Base-by-base conservation (phyloP, 2,797 vertebrate genomes). In the Babyrousa celebensis region DNA sequence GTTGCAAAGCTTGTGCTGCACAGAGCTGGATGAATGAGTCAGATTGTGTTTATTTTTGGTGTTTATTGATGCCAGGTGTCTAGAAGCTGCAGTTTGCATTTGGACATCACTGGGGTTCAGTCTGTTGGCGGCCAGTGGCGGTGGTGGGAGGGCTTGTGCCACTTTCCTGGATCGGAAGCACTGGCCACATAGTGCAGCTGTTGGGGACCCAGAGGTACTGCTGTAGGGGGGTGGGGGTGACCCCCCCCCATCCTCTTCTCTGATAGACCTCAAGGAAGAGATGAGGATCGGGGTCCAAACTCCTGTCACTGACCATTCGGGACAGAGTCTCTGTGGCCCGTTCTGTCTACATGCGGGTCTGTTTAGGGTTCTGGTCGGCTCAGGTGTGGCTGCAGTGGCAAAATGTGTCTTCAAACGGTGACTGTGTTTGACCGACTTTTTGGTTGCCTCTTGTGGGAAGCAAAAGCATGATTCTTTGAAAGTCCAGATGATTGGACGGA, bases 41-140 rank as follows among this genome's bases (percentile, higher is more conserved):
- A 60, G 40, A 12, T 43, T 4, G 65, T 95, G 85, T 86, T 94
- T 88, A n/a, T 91, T 75, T 32, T 27, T 6, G 25, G 68, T 23
- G 20, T 70, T 89, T 88, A 15, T 77, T 48, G 85, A 75, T 86
- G 65, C 85, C 91, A 85, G 83, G 90, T 82, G 85, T 88, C 70
- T 63, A 18, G 74, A 70, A 54, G 63, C 72, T 71, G 27, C 6
- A 29, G 1, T 85, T 62, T 77, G 91, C 68, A 36, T 90, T 32
- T 91, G 87, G 43, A n/a, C 43, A 0, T 93, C 16, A 2, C 0
- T 43, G 56, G 20, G 84, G 43, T 29, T 75, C 48, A n/a, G 5
- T 23, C 85, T 93, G 40, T 75, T 77, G 84, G 89, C 80, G 70
- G 3, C 72, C 12, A 2, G 10, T 11, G 14, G 17, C 3, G 70